Base-by-base conservation (phyloP, 2,888 invertebrate species). In the Limulus polyphemus region DNA sequence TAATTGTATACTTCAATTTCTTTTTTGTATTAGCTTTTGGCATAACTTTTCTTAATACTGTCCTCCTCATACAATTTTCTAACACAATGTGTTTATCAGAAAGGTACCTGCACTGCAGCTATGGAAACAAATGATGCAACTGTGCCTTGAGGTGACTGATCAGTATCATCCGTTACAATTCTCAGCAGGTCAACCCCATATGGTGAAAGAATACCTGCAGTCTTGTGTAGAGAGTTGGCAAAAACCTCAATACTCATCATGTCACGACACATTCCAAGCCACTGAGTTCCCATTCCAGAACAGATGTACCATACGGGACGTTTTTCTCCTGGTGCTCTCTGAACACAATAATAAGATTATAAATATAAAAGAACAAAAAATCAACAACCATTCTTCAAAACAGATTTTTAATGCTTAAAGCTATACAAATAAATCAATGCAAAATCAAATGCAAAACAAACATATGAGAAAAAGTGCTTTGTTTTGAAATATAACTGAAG, bases 211-310 rank as follows among this genome's bases (percentile, higher is more conserved):
- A 85, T 84, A 57, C 84, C 84, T 10, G 89, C 86, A 68, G 87
- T 86, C 65, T 83, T 83, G 69, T 82, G 79, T 69, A 98, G 83
- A 62, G 90, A 87, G 60, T 83, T 81, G 67, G 84, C 84, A 79
- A 97, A 97, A 1, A 81, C 78, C 60, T 91, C 89, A 67, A 98
- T 79, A 66, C 81, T 78, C 84, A 97, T 85, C 69, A 99, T 81
- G 63, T 86, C 83, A 73, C 85, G 85, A 13, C 86, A 95, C 97
- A 98, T 98, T 72, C 91, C 92, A 57, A 88, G 82, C 97, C 97
- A 98, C 79, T 98, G 98, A 54, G 90, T 87, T 13, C 98, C 98
- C 98, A 99, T 98, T 64, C 99, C 99, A 56, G 94, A 88, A 79
- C 93, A 98, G 67, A 98, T 83, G 77, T 84, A 98, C 91, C 95